Percentiles rank a stretch among this genome's conserved stretches.
Evolutionary conservation across 2,113 vertebrate genomes (phyloP).

Genomic region (Pelecanus crispus): DNA sequence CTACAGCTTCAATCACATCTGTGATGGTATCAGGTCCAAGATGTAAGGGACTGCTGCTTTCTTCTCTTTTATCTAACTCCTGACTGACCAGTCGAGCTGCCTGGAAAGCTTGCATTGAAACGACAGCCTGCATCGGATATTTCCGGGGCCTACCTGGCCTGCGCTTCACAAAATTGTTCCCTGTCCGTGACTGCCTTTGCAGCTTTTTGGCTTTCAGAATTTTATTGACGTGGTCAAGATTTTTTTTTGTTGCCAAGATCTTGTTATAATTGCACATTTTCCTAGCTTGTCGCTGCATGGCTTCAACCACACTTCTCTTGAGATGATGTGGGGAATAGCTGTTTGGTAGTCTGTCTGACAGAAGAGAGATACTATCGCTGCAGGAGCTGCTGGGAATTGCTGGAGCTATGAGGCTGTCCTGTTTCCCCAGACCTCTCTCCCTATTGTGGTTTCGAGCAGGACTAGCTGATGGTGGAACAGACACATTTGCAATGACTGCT

Average conservation of each 20-base stretch:
- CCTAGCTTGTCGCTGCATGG: conserved; percentile 77
- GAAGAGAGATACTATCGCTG: conserved; percentile 2
- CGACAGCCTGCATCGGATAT: conserved; percentile 73
- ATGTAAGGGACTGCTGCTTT: conserved; percentile 45
- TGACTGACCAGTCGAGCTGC: conserved; percentile 46
- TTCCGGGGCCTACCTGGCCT: conserved; percentile 91
- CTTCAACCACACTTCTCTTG: conserved; percentile 78
- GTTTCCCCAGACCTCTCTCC: conserved; percentile 65
- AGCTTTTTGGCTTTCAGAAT: conserved; percentile 82
- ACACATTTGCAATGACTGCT: conserved; percentile 41
- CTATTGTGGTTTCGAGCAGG: conserved; percentile 59
- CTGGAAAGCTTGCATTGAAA: conserved; percentile 71
- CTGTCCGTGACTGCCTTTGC: conserved; percentile 75
- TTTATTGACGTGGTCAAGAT: conserved; percentile 82
- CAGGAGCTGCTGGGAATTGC: background rate
- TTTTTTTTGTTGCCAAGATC: conserved; percentile 82
- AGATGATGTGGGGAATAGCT: conserved; percentile 62
- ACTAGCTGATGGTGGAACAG: conserved; percentile 50
- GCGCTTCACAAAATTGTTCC: conserved; percentile 85
- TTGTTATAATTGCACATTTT: conserved; percentile 83
- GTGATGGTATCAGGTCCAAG: conserved; percentile 68
- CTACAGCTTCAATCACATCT: conserved; percentile 81
- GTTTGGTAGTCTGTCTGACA: conserved; percentile 48
- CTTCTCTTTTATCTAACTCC: conserved; percentile 36
- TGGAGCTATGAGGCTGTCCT: conserved; percentile 43